These are phyloP conservation scores for Arvicola amphibius DNA, from an alignment of 2,797 vertebrate genomes.

Conservation along the genomic window DNA sequence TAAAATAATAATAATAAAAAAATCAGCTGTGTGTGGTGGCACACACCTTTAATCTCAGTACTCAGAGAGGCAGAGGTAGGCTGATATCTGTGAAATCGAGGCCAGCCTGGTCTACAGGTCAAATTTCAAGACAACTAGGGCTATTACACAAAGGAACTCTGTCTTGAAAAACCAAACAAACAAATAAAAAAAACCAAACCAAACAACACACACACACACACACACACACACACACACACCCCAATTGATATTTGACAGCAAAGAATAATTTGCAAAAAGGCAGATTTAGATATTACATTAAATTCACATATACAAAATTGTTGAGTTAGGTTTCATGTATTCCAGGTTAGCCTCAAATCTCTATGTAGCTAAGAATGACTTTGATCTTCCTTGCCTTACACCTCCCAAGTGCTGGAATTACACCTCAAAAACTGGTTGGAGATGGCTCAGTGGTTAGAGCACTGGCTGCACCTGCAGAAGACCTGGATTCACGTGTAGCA, in stretches of 20 bases:
- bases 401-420: neutral
- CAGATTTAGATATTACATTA: slow-evolving; percentile 30
- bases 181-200: neutral
- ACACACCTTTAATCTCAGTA: neutral
- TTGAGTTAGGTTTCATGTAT: neutral
- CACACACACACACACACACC: neutral
- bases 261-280: slow-evolving; percentile 54
- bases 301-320: neutral
- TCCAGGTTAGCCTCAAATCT: neutral
- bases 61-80: neutral
- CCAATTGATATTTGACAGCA: slow-evolving; percentile 36
- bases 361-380: neutral
- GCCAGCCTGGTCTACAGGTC: neutral
- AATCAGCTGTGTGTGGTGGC: neutral
- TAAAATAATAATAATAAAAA: neutral
- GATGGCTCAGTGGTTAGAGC: neutral
- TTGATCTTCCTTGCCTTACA: neutral
- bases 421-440: too few species aligned
- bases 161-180: neutral
- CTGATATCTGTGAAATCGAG: neutral
- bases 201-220: neutral
- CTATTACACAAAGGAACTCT: neutral
- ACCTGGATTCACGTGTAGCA: neutral
- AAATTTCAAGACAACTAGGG: neutral
- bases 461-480: neutral